Percentiles rank a stretch among this genome's conserved stretches.
phyloP scores from a whole-genome alignment of 2,113 vertebrate genomes.

The Neogale vison region DNA sequence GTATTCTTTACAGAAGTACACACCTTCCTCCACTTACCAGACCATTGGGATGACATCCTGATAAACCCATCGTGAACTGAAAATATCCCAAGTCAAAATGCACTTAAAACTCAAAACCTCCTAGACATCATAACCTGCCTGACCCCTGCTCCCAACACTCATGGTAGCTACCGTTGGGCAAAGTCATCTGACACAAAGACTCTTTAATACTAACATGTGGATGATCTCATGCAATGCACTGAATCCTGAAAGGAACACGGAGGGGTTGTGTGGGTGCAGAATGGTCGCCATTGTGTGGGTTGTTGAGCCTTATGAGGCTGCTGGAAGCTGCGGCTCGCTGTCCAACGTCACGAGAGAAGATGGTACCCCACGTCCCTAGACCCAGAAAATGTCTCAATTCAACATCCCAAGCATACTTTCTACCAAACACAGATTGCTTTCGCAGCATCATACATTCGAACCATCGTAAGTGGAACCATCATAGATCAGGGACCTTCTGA shows the following conservation, averaged over 20 bases:
- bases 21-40: background rate
- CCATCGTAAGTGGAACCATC: background rate
- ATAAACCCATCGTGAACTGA: background rate
- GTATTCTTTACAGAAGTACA: background rate
- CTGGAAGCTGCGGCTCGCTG: background rate
- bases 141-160: background rate
- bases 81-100: background rate
- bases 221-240: background rate
- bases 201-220: background rate
- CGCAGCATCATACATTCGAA: background rate
- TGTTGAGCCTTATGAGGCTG: background rate
- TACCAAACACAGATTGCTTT: background rate
- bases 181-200: background rate
- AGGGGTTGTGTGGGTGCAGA: background rate
- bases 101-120: background rate
- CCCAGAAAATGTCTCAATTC: background rate
- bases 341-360: background rate
- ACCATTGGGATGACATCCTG: background rate
- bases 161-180: background rate
- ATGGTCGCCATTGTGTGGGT: background rate
- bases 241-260: background rate
- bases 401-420: background rate
- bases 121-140: background rate
- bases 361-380: background rate
- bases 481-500: background rate